Base-by-base conservation (phyloP, 2,888 invertebrate genomes). In the Campoletis raptor region DNA sequence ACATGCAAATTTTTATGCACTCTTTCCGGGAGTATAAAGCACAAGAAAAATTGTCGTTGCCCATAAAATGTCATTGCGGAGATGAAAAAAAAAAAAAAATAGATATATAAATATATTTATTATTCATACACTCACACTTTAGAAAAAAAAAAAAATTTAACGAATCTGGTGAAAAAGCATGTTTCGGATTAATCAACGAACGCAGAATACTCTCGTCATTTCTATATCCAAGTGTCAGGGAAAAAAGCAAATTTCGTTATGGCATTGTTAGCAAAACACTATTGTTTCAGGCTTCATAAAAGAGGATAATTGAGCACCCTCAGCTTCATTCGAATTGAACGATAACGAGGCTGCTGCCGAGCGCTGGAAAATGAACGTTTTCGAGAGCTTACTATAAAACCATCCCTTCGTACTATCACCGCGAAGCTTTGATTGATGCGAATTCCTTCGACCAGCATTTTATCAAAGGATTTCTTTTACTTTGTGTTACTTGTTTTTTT, bases 351-450 rank as follows among this genome's bases (percentile, higher is more conserved):
- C 4, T 70, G 36, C 4, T 70, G 45, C 36, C 36, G 61, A 72
- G 61, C 70, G 57, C 37, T 64, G 45, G 21, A 61, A 18, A 72
- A 72, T 67, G 52, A 67, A 15, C 37, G 78, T 36, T 78, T 69
- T 42, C 42, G 40, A 69, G 42, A 42, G 69, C n/a, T 69, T 42
- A 69, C 40, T 40, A 42, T 21, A 69, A 42, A 66, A 66, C 3
- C 40, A 37, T 66, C 21, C 10, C 24, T 42, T 21, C n/a, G 12
- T 21, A 21, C 42, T 40, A 7, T 9, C n/a, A 30, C 52, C 40
- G 36, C 36, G 80, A 72, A 45, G 2, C 21, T 72, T 54, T 36
- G 61, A 72, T 37, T 37, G 45, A 64, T 72, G 37, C 45, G 64
- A 57, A n/a, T 64, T 76, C 30, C 64, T 21, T 30, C 48, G 9